Percentiles rank a stretch among this genome's conserved stretches.
phyloP scores from a whole-genome alignment of 2,888 invertebrate species.

The Seira musarum region DNA sequence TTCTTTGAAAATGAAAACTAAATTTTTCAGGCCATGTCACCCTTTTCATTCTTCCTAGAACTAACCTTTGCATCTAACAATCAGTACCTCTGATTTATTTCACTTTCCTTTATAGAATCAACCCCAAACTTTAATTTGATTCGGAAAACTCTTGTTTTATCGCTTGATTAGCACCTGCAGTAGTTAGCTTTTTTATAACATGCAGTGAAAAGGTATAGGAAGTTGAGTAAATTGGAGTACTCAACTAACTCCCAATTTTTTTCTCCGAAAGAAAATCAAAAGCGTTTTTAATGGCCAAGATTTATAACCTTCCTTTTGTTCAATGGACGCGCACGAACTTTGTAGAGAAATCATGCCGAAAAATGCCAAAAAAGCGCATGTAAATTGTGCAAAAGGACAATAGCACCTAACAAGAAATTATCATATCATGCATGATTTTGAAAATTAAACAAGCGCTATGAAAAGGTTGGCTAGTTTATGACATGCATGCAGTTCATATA shows the following conservation, averaged over 20 bases:
- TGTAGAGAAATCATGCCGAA: slow-evolving; percentile 44
- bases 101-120: slow-evolving; percentile 20
- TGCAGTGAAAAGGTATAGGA: too few species aligned
- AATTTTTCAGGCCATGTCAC: too few species aligned
- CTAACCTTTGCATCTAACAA: too few species aligned
- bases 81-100: too few species aligned
- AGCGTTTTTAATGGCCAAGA: too few species aligned
- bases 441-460: background rate
- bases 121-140: slow-evolving; percentile 7
- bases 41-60: too few species aligned
- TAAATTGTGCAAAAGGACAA: slow-evolving; percentile 38
- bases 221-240: too few species aligned
- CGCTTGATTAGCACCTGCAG: slow-evolving; percentile 39
- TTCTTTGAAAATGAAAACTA: too few species aligned
- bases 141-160: slow-evolving; percentile 20
- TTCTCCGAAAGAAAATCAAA: too few species aligned
- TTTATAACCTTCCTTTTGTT: too few species aligned
- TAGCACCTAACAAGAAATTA: slow-evolving; percentile 22
- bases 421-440: slow-evolving; percentile 25
- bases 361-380: slow-evolving; percentile 25
- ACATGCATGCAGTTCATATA: background rate
- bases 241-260: too few species aligned
- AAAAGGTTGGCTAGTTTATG: slow-evolving; percentile 33
- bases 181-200: too few species aligned
- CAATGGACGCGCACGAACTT: slow-evolving; percentile 25